Base-by-base conservation (phyloP, 2,113 vertebrate genomes). In the Perca schrenkii region DNA sequence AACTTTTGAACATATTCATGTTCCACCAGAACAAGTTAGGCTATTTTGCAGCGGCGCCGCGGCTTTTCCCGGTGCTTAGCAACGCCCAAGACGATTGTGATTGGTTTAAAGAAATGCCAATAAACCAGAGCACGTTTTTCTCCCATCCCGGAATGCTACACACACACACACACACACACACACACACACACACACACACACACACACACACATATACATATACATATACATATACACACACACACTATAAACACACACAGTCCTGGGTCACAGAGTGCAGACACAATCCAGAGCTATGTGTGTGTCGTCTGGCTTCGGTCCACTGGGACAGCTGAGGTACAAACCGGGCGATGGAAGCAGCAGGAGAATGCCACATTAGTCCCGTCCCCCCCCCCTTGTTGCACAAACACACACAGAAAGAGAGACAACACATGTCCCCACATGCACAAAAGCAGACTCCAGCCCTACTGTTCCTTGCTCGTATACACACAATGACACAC, bases 321-420 rank as follows among this genome's bases (percentile, higher is more conserved):
- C 93, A 92, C 40, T n/a, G 74, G 88, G 89, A 92, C 93, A 94
- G 93, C 92, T 94, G 92, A 86, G 87, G 82, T 87, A 81, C 62
- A 63, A 89, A 87, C 74, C 87, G 68, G 77, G 85, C 67, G 2
- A 71, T 86, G 75, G 89, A 70, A 64, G 85, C 80, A 85, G 88
- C 65, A 76, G 86, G 74, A 85, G 79, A 84, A 91, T 92, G 77
- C 67, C 84, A 83, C 82, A 70, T 84, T 82, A 65, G 54, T 58
- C 74, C 76, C 57, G 57, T 61, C 72, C 4, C 40, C 68, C 74
- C 52, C 52, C 67, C 79, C 4, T 1, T 2, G 19, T 60, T 77
- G 57, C 34, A 66, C 79, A 53, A 64, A 40, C 66, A 40, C 43
- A 56, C 65, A 62, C 43, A 83, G 70, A 65, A 66, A 79, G 53